Conservation (phyloP, 2,888 invertebrate species). For the Brachylomia viminalis region DNA sequence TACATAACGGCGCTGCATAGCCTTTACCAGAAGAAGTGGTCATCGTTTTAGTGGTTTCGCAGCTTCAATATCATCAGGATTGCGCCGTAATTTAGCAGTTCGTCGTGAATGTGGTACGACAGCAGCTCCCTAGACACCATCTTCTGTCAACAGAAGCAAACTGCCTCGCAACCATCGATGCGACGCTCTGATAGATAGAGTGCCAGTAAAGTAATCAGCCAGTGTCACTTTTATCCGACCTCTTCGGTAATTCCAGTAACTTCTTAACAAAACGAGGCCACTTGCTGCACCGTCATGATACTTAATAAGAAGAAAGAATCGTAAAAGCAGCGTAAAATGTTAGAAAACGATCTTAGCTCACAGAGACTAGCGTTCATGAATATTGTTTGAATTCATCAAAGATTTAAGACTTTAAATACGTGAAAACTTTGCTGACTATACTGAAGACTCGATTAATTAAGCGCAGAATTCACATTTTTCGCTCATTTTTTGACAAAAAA, state of each 20-base stretch:
- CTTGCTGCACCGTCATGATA: not conserved
- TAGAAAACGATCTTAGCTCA: not conserved
- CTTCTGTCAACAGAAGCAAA: not conserved
- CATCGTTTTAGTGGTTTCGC: not conserved
- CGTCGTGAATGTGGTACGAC: not conserved
- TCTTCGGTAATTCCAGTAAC: not conserved
- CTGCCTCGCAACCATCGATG: not conserved
- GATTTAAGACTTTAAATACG: not conserved
- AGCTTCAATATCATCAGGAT: not conserved
- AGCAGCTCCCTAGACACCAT: too few relatives aligned
- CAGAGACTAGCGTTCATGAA: not conserved
- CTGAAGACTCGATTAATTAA: not conserved
- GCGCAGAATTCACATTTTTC: too few relatives aligned
- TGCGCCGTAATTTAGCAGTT: not conserved
- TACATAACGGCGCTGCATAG: not conserved
- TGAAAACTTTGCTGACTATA: not conserved
- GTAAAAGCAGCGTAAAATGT: not conserved
- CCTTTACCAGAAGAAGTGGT: not conserved
- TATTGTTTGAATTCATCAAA: not conserved
- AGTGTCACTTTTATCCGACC: not conserved
- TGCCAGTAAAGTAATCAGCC: not conserved
- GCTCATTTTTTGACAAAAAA: too few relatives aligned
- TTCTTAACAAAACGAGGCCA: not conserved
- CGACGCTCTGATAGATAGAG: not conserved
- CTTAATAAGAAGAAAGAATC: too few relatives aligned